phyloP scores from a whole-genome alignment of 2,888 invertebrate genomes.

The Pomacea canaliculata region DNA sequence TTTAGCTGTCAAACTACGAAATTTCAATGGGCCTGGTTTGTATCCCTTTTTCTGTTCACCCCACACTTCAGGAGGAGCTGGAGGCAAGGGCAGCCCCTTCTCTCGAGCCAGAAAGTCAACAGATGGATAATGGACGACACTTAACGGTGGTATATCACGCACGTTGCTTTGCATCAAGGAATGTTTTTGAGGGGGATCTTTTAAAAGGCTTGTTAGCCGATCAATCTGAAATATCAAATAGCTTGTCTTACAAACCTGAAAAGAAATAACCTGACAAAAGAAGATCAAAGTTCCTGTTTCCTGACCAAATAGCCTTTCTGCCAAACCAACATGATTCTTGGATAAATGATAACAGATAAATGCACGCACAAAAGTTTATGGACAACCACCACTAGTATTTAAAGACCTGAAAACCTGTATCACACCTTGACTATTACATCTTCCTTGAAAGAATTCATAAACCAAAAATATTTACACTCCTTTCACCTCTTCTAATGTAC shows the following conservation, averaged over 20 bases:
- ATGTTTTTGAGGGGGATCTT: slow-evolving; percentile 57
- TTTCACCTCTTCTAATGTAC: no score
- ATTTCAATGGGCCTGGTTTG: slow-evolving; percentile 54
- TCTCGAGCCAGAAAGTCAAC: slow-evolving; percentile 56
- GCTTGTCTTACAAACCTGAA: no score
- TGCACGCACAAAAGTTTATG: no score
- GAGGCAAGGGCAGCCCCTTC: slow-evolving; percentile 49
- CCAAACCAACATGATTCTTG: no score
- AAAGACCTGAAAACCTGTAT: no score
- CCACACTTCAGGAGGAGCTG: slow-evolving; percentile 47
- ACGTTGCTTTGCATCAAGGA: slow-evolving; percentile 44
- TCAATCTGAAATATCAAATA: slow-evolving; percentile 36
- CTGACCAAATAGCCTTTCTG: no score
- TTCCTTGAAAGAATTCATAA: no score
- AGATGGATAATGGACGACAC: slow-evolving; percentile 63
- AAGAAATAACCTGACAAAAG: slow-evolving; percentile 29
- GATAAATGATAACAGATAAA: no score
- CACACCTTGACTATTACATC: no score
- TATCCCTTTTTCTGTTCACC: slow-evolving; percentile 49
- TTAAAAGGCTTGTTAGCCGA: slow-evolving; percentile 57
- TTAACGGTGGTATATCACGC: slow-evolving; percentile 60
- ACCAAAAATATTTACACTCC: no score
- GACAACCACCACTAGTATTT: no score
- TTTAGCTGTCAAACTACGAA: slow-evolving; percentile 52
- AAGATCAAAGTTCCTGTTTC: slow-evolving; percentile 1